A percentile compares a stretch with the other conserved stretches of the same genome.
Evolutionary conservation across 53 echinoderm and acorn worm species (phyloP).

Genomic region (Stichopus horrens): DNA sequence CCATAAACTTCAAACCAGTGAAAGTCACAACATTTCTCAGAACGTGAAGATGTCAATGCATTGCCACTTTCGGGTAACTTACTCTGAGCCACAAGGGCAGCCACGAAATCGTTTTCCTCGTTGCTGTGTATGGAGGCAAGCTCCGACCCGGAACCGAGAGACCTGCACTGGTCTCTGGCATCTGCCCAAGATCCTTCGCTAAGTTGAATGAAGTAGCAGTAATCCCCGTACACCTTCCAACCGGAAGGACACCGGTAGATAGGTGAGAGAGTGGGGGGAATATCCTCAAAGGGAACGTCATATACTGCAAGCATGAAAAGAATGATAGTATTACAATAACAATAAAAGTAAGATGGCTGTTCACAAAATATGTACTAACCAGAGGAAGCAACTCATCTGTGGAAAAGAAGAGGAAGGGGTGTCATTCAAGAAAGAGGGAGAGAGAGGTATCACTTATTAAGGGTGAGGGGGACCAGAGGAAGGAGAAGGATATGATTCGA

Average conservation of each 20-base stretch:
- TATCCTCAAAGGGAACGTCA: conserved; percentile 37
- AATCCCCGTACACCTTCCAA: conserved; percentile 68
- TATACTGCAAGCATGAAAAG: conserved; percentile 43
- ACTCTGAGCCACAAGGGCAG: conserved; percentile 55
- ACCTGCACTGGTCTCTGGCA: conserved; percentile 58
- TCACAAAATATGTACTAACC: too few relatives aligned
- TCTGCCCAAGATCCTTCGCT: conserved; percentile 63
- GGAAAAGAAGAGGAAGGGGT: too few relatives aligned
- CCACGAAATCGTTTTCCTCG: conserved; percentile 75
- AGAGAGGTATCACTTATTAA: too few relatives aligned
- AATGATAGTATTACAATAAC: neutral
- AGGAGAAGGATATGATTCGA: too few relatives aligned
- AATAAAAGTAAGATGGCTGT: neutral
- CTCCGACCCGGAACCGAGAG: conserved; percentile 57
- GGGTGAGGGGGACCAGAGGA: too few relatives aligned
- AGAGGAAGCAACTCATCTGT: too few relatives aligned
- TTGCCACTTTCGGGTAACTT: neutral
- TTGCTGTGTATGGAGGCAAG: conserved; percentile 70
- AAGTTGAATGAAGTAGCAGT: conserved; percentile 66
- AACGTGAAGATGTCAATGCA: too few relatives aligned
- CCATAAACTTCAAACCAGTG: too few relatives aligned
- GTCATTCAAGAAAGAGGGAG: too few relatives aligned
- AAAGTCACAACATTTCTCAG: too few relatives aligned
- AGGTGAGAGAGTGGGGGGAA: conserved; percentile 71
- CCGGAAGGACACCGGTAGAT: conserved; percentile 73